Percentiles rank a stretch among this genome's conserved stretches.
phyloP scores from a whole-genome alignment of 2,888 invertebrate species.

The Biston betularia region DNA sequence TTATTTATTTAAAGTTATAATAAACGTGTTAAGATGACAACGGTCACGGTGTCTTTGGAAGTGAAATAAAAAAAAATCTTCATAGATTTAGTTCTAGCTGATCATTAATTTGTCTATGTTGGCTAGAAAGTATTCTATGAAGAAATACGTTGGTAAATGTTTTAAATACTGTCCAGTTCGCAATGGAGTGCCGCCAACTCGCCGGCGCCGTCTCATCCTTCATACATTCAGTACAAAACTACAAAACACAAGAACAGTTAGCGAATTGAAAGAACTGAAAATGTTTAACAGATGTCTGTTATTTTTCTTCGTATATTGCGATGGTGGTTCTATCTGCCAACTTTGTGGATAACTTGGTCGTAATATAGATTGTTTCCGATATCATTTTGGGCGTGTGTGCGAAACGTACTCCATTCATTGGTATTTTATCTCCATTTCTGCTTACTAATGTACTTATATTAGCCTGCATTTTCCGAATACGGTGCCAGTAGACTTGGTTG shows the following conservation, averaged over 20 bases:
- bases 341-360: background rate
- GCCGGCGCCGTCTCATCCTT: constrained; percentile 1
- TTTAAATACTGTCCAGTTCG: background rate
- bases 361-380: background rate
- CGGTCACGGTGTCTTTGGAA: no score
- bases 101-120: no score
- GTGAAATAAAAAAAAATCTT: no score
- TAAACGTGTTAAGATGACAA: no score
- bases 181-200: constrained; percentile 3
- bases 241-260: background rate
- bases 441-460: background rate
- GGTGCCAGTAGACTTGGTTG: background rate
- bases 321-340: background rate
- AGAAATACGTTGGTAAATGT: no score
- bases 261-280: background rate
- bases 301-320: background rate
- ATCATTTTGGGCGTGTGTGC: background rate
- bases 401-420: constrained; percentile 2
- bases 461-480: background rate
- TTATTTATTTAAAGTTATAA: no score
- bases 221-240: background rate
- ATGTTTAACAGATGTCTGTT: background rate
- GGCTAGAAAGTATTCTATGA: no score
- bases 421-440: constrained; percentile 1
- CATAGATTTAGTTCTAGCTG: no score